Conservation (phyloP, 2,888 invertebrate species). For the Lomographa bimaculata region DNA sequence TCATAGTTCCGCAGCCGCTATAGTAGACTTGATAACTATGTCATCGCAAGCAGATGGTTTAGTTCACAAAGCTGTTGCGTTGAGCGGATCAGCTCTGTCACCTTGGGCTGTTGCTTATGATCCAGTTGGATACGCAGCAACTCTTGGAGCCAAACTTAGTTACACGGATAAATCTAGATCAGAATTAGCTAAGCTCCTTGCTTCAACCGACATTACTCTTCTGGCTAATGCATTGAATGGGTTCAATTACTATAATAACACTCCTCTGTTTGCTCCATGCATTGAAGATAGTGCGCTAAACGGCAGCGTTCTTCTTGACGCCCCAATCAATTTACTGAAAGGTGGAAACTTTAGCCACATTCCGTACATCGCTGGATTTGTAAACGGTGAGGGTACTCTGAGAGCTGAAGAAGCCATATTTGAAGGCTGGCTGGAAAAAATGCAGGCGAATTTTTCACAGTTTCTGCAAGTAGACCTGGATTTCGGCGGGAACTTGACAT, state of each 20-base stretch:
- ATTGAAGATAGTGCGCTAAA: slow-evolving; percentile 54
- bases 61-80: slow-evolving; percentile 62
- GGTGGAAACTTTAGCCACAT: slow-evolving; percentile 59
- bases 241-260: slow-evolving; percentile 59
- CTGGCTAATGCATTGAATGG: slow-evolving; percentile 46
- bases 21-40: slow-evolving; percentile 68
- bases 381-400: slow-evolving; percentile 65
- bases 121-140: slow-evolving; percentile 57
- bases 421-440: slow-evolving; percentile 51
- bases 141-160: slow-evolving; percentile 51
- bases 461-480: slow-evolving; percentile 64
- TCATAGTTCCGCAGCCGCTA: slow-evolving; percentile 89
- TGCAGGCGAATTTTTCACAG: slow-evolving; percentile 61
- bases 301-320: slow-evolving; percentile 53
- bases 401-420: slow-evolving; percentile 53
- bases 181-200: slow-evolving; percentile 53
- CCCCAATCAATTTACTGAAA: slow-evolving; percentile 57
- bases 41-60: slow-evolving; percentile 53
- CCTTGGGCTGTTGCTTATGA: slow-evolving; percentile 74
- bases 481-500: slow-evolving; percentile 43
- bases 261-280: slow-evolving; percentile 69
- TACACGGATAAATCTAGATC: slow-evolving; percentile 46
- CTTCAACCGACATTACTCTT: slow-evolving; percentile 44
- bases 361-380: slow-evolving; percentile 63
- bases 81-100: slow-evolving; percentile 67